Conservation (phyloP, 1,140 invertebrate genomes). For the Drosophila tropicalis region DNA sequence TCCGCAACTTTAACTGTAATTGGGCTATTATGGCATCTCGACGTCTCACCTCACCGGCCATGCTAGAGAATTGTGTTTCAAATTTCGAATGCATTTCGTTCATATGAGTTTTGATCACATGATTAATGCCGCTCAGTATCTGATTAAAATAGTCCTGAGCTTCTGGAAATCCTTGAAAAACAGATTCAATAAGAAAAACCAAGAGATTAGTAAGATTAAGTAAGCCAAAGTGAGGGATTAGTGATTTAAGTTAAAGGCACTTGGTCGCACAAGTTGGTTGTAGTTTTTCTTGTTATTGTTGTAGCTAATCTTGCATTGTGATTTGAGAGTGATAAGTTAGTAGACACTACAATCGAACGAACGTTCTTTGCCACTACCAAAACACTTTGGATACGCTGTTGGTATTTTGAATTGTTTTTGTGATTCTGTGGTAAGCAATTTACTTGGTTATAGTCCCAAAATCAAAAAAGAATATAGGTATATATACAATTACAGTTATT, state of each 20-base stretch:
- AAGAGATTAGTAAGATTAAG: too few species aligned
- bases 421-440: neutral
- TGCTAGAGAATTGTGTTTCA: conserved; percentile 87
- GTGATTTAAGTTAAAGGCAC: too few species aligned
- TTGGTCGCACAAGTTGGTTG: too few species aligned
- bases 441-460: neutral
- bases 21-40: conserved; percentile 91
- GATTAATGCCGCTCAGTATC: conserved; percentile 89
- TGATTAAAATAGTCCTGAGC: conserved; percentile 91
- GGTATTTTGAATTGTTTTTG: neutral
- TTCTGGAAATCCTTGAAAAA: conserved; percentile 80
- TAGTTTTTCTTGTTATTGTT: neutral
- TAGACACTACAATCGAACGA: neutral
- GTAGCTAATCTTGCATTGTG: conserved; percentile 8
- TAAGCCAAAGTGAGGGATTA: too few species aligned
- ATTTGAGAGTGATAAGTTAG: neutral
- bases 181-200: too few species aligned
- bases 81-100: conserved; percentile 88
- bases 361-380: conserved; percentile 19
- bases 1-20: conserved; percentile 85
- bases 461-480: neutral
- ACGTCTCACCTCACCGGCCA: conserved; percentile 90
- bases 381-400: conserved; percentile 20
- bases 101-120: conserved; percentile 89
- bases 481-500: conserved; percentile 1